These are phyloP conservation scores for Eciton burchellii DNA, from an alignment of 1,140 invertebrate species.

Conservation along the genomic window DNA sequence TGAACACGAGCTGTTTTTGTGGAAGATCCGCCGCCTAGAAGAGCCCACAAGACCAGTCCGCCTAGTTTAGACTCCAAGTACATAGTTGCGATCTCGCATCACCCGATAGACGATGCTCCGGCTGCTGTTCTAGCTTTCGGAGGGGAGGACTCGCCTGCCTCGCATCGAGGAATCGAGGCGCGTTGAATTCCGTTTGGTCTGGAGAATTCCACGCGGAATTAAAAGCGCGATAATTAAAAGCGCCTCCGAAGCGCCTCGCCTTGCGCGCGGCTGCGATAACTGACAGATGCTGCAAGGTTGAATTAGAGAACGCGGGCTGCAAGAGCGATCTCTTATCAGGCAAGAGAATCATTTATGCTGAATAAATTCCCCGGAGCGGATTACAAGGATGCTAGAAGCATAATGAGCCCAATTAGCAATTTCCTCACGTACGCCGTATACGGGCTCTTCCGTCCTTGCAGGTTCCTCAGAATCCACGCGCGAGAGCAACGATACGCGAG, in stretches of 20 bases:
- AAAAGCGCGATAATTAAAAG: no score
- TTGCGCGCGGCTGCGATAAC: no score
- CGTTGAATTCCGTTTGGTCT: slow-evolving; percentile 10
- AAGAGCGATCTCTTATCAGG: no score
- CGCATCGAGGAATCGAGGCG: slow-evolving; percentile 33
- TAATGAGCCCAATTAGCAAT: slow-evolving; percentile 8
- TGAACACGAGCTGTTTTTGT: slow-evolving; percentile 59
- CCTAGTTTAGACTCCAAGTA: slow-evolving; percentile 69
- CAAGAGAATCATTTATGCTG: no score
- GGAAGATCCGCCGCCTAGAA: slow-evolving; percentile 50
- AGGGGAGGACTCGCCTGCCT: slow-evolving; percentile 54
- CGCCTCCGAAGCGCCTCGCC: no score
- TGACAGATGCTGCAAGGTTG: no score
- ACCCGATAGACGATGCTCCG: slow-evolving; percentile 55
- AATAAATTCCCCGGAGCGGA: no score
- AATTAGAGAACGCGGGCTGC: no score
- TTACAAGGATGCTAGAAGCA: neutral
- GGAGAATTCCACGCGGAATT: neutral
- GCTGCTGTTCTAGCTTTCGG: slow-evolving; percentile 63
- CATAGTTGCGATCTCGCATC: slow-evolving; percentile 70
- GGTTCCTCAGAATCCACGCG: neutral
- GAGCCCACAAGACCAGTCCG: slow-evolving; percentile 63
- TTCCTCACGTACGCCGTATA: neutral
- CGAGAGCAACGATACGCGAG: neutral
- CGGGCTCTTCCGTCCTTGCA: neutral